Percentiles rank a stretch among this genome's conserved stretches.
phyloP scores from a whole-genome alignment of 2,113 vertebrate genomes.

The Syngnathus floridae region DNA sequence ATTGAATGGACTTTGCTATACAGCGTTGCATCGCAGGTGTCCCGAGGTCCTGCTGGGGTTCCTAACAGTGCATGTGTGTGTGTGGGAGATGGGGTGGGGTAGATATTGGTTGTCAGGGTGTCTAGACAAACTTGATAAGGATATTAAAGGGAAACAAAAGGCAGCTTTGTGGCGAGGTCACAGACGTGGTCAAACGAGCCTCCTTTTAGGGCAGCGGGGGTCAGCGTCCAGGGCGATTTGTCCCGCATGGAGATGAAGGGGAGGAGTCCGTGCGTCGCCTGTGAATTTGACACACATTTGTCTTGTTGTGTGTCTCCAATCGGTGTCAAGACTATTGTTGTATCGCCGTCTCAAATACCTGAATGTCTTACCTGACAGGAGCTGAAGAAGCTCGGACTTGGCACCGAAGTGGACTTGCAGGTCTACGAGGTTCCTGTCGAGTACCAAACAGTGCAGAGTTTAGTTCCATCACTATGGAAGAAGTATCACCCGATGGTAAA shows the following conservation, averaged over 20 bases:
- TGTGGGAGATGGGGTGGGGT: constrained; percentile 38
- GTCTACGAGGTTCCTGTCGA: constrained; percentile 92
- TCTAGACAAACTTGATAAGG: constrained; percentile 73
- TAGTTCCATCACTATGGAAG: constrained; percentile 89
- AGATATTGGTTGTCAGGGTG: constrained; percentile 62
- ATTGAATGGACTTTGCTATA: background rate
- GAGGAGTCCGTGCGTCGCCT: constrained; percentile 29
- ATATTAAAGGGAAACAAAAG: constrained; percentile 70
- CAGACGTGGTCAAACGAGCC: constrained; percentile 55
- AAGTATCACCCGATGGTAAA: constrained; percentile 85
- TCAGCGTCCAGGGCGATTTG: constrained; percentile 38
- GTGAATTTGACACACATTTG: constrained; percentile 35
- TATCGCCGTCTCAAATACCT: background rate
- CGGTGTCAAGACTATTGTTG: too few relatives aligned
- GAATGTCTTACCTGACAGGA: constrained; percentile 70
- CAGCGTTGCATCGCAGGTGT: constrained; percentile 1
- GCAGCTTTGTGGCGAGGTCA: constrained; percentile 53
- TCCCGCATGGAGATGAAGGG: constrained; percentile 33
- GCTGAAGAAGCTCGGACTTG: constrained; percentile 86
- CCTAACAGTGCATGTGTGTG: background rate
- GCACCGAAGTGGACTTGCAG: constrained; percentile 80
- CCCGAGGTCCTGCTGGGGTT: background rate
- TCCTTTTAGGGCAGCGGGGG: constrained; percentile 47
- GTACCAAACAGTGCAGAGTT: constrained; percentile 84
- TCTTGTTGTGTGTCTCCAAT: constrained; percentile 5